Conservation (phyloP, 2,113 vertebrate genomes). For the Chloroceryle aenea region DNA sequence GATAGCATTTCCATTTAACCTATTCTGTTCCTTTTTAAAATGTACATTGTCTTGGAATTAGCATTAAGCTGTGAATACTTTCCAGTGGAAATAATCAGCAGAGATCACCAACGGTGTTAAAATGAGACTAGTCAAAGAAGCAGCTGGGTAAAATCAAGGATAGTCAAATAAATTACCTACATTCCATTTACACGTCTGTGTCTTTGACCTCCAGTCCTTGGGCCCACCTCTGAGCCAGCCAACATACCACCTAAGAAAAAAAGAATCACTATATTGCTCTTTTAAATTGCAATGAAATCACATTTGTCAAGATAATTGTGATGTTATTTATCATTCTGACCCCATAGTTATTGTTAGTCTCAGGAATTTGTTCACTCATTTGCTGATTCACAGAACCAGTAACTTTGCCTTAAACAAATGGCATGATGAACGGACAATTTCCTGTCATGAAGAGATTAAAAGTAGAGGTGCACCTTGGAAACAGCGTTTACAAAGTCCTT, state of each 20-base stretch:
- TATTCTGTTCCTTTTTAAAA: not conserved
- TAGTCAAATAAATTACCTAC: not conserved
- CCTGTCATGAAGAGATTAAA: not conserved
- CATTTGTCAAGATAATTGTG: not conserved
- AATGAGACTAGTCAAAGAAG: not conserved
- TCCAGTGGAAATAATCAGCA: not conserved
- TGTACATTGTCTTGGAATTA: not conserved
- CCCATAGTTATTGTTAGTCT: not conserved
- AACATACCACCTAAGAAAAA: not conserved
- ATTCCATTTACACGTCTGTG: not conserved
- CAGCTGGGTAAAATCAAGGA: not conserved
- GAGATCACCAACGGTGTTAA: not conserved
- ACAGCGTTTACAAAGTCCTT: slow-evolving; percentile 47
- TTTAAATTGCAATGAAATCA: not conserved
- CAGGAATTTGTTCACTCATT: not conserved
- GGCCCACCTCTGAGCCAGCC: not conserved
- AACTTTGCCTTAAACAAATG: not conserved
- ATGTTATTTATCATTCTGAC: not conserved
- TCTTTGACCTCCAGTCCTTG: not conserved
- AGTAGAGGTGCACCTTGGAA: not conserved
- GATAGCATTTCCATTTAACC: not conserved
- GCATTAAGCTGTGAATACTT: not conserved
- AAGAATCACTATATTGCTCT: not conserved
- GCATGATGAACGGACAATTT: not conserved
- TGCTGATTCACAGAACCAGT: not conserved